Evolutionary conservation across 2,797 vertebrate genomes (phyloP).

Genomic region (Lacerta agilis): DNA sequence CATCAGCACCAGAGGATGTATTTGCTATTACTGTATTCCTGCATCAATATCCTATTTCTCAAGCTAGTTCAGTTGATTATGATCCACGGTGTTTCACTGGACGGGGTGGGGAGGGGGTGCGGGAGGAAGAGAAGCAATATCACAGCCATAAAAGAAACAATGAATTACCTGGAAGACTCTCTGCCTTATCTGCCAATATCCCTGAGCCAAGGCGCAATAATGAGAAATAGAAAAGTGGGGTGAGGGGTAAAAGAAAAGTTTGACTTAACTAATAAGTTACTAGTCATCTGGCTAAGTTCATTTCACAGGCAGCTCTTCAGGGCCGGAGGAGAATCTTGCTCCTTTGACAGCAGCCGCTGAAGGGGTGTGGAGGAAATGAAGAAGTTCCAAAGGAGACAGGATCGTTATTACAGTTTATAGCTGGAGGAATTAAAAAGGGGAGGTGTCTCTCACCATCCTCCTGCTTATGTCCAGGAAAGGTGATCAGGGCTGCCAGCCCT

Average conservation of each 20-base stretch:
- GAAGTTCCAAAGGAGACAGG: background rate
- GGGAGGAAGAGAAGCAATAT: background rate
- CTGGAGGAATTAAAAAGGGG: slow-evolving; percentile 70
- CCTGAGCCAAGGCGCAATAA: background rate
- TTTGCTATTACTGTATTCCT: background rate
- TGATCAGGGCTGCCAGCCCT: slow-evolving; percentile 48
- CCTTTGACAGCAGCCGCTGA: background rate
- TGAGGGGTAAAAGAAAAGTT: background rate
- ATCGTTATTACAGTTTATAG: slow-evolving; percentile 24
- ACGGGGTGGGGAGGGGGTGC: too few species aligned
- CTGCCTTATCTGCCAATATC: background rate
- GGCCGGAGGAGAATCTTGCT: background rate
- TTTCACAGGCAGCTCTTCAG: background rate
- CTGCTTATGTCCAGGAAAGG: slow-evolving; percentile 66
- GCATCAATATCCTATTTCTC: background rate
- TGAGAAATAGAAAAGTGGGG: too few species aligned
- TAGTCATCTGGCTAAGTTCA: background rate
- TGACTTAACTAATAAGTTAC: background rate
- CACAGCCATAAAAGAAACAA: background rate
- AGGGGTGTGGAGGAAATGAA: background rate
- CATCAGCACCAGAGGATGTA: background rate
- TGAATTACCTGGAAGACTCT: background rate
- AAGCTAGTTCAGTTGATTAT: too few species aligned
- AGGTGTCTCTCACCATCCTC: slow-evolving; percentile 65
- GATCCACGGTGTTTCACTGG: background rate